Base-by-base conservation (phyloP, 2,888 invertebrate species). In the Limnephilus rhombicus region DNA sequence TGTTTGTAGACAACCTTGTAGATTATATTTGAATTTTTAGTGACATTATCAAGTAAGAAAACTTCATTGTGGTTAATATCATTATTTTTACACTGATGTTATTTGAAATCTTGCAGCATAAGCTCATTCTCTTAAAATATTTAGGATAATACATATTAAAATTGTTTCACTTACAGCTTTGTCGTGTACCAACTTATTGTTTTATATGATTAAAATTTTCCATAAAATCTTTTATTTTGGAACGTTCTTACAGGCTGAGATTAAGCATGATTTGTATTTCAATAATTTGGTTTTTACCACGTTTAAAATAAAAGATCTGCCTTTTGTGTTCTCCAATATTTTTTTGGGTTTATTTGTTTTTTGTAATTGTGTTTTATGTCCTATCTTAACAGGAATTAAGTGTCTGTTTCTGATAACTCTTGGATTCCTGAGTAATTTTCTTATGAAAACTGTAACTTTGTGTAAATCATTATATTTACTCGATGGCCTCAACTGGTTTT, bases 1-100 rank as follows among this genome's bases (percentile, higher is more conserved):
- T 68, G 68, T 68, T 68, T 68, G 68, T n/a, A 68, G 68, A 68
- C 68, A 68, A 68, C 68, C n/a, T 68, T 68, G 68, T 68, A 68
- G 68, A 68, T 68, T 68, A 24, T 68, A 7, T 24, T 68, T 68
- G 24, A 9, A 24, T 24, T 68, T n/a, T 9, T n/a, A 68, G 68
- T 68, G 24, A n/a, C 9, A 68, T 68, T 68, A 24, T 68, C 24
- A 68, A 68, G 7, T 68, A 9, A 24, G 68, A n/a, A 68, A 68
- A 68, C 18, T 11, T 68, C 9, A 68, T 68, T 5, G 24, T 53
- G 4, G 18, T 18, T 53, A 68, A 68, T 68, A n/a, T 18, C 18
- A n/a, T 68, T 68, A 24, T 68, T 68, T 53, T 68, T 45, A 15
- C 18, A 5, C 18, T 24, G 7, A 68, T 68, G 0, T 18, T 68